phyloP scores from a whole-genome alignment of 2,797 vertebrate genomes.

The Lates japonicus region DNA sequence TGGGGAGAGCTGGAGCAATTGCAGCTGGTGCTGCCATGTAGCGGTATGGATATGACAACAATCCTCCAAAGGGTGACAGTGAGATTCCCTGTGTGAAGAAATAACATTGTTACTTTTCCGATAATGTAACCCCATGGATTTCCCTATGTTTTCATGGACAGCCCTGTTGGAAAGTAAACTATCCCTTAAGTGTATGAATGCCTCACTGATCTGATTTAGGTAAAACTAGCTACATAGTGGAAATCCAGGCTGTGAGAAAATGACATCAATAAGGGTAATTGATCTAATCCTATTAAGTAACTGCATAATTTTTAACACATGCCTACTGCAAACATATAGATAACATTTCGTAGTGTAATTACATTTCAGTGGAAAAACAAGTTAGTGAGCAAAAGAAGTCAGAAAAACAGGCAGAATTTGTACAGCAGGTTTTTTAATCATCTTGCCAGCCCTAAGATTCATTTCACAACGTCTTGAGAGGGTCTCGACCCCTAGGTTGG shows the following conservation, averaged over 20 bases:
- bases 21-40: slow-evolving; percentile 90
- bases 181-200: not conserved
- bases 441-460: too few relatives aligned
- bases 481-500: not conserved
- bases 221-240: slow-evolving; percentile 4
- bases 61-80: slow-evolving; percentile 90
- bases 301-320: not conserved
- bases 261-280: not conserved
- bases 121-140: not conserved
- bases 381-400: not conserved
- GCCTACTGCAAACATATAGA: not conserved
- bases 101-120: not conserved
- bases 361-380: not conserved
- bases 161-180: not conserved
- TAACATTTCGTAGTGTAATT: not conserved
- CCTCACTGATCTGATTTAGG: not conserved
- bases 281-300: slow-evolving; percentile 1
- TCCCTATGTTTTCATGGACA: not conserved
- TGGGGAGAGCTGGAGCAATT: slow-evolving; percentile 69
- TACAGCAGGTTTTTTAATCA: too few relatives aligned
- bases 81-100: slow-evolving; percentile 88
- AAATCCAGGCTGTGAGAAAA: not conserved
- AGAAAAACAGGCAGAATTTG: too few relatives aligned
- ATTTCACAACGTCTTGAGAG: too few relatives aligned
- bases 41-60: slow-evolving; percentile 92